Evolutionary conservation across 1,140 invertebrate species (phyloP).

Genomic region (Hesperophylax magnus): DNA sequence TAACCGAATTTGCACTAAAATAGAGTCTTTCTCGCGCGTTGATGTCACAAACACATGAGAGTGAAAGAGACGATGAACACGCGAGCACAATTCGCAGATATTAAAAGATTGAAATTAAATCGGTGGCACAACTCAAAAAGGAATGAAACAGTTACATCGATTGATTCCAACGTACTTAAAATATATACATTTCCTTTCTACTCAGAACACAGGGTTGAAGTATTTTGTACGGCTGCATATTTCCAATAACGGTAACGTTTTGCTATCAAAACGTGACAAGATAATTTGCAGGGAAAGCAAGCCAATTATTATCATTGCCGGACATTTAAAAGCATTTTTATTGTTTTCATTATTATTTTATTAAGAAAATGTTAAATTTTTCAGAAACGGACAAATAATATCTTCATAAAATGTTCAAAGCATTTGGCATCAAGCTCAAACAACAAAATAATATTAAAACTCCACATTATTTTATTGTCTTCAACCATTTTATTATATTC

Average conservation of each 20-base stretch:
- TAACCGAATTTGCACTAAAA: not conserved
- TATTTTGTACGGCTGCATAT: not conserved
- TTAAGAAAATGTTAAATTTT: too few relatives aligned
- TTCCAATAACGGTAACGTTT: not conserved
- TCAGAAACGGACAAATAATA: too few relatives aligned
- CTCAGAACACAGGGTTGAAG: not conserved
- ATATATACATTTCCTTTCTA: not conserved
- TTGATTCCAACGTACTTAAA: too few relatives aligned
- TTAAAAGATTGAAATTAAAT: not conserved
- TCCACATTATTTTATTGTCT: too few relatives aligned
- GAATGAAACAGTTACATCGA: not conserved
- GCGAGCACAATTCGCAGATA: not conserved
- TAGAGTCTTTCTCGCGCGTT: not conserved
- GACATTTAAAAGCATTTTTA: too few relatives aligned
- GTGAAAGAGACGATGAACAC: not conserved
- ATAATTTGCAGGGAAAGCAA: conserved; percentile 23
- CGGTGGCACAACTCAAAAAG: not conserved
- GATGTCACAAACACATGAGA: not conserved
- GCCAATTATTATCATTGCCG: not conserved
- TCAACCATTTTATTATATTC: too few relatives aligned
- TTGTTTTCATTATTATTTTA: too few relatives aligned
- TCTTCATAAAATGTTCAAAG: too few relatives aligned
- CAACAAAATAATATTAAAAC: too few relatives aligned
- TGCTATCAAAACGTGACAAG: conserved; percentile 32
- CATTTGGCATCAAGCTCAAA: too few relatives aligned